These are phyloP conservation scores for Drosophila yakuba DNA, from an alignment of 1,140 invertebrate species.

Conservation along the genomic window DNA sequence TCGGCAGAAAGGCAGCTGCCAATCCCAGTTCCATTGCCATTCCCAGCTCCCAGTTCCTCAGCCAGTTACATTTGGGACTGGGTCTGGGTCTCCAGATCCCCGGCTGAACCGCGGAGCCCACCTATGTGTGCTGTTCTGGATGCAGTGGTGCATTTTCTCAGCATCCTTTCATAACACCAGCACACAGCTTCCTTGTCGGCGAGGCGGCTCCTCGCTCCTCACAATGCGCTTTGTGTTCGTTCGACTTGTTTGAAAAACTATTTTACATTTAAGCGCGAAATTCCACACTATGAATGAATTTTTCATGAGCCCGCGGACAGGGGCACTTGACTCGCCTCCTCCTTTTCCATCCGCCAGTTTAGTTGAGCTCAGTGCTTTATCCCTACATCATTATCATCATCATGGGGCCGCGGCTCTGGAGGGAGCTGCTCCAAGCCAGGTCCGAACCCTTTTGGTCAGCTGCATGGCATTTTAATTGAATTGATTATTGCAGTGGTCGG, in stretches of 20 bases:
- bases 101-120: conserved; percentile 4
- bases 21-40: conserved; percentile 15
- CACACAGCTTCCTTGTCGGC: conserved; percentile 56
- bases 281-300: conserved; percentile 84
- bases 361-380: background rate
- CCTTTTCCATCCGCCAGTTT: background rate
- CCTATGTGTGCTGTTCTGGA: conserved; percentile 42
- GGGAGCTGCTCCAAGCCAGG: conserved; percentile 14
- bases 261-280: conserved; percentile 84
- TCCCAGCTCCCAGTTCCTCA: conserved; percentile 4
- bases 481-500: conserved; percentile 78
- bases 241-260: conserved; percentile 83
- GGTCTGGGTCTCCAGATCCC: background rate
- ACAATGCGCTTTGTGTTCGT: conserved; percentile 80
- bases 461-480: conserved; percentile 82
- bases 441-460: conserved; percentile 67
- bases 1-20: conserved; percentile 56
- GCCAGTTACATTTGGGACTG: conserved; percentile 49
- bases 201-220: conserved; percentile 39
- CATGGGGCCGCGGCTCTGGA: conserved; percentile 17
- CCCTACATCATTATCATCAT: conserved; percentile 60
- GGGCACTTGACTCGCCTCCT: conserved; percentile 32
- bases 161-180: conserved; percentile 70
- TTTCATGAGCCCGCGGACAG: conserved; percentile 70
- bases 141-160: conserved; percentile 70